These are phyloP conservation scores for Hydroisotoma schaefferi DNA, from an alignment of 2,888 invertebrate species.

Conservation along the genomic window DNA sequence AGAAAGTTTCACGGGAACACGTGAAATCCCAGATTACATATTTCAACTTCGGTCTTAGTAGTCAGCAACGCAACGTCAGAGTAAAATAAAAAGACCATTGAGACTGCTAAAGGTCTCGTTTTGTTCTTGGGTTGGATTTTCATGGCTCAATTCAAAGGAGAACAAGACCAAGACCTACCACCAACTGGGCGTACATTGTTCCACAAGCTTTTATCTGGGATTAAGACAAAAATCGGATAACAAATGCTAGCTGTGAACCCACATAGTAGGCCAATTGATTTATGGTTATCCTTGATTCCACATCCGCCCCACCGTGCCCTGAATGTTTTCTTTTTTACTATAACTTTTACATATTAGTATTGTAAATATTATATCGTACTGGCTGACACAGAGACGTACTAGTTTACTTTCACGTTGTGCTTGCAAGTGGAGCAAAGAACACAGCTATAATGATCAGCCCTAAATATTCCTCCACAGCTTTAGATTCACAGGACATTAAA, in stretches of 20 bases:
- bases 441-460: no score
- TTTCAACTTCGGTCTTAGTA: not conserved
- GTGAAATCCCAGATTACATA: constrained; percentile 11
- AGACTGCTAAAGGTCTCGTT: not conserved
- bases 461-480: no score
- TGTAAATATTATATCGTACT: no score
- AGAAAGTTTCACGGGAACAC: constrained; percentile 3
- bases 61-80: no score
- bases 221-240: constrained; percentile 16
- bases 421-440: no score
- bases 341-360: no score
- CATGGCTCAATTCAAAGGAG: constrained; percentile 11
- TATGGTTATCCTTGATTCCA: constrained; percentile 15
- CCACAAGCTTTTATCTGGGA: constrained; percentile 11
- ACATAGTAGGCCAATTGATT: constrained; percentile 12
- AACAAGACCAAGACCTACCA: constrained; percentile 7
- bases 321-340: no score
- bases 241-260: constrained; percentile 9
- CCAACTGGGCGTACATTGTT: constrained; percentile 15
- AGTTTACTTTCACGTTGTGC: no score
- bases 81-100: no score
- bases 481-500: no score
- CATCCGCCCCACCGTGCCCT: no score
- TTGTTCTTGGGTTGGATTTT: not conserved
- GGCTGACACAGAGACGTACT: no score